Evolutionary conservation across 2,113 vertebrate species (phyloP), one percentile per base, ranked within the genome.

Genomic region (Zapornia atra): DNA sequence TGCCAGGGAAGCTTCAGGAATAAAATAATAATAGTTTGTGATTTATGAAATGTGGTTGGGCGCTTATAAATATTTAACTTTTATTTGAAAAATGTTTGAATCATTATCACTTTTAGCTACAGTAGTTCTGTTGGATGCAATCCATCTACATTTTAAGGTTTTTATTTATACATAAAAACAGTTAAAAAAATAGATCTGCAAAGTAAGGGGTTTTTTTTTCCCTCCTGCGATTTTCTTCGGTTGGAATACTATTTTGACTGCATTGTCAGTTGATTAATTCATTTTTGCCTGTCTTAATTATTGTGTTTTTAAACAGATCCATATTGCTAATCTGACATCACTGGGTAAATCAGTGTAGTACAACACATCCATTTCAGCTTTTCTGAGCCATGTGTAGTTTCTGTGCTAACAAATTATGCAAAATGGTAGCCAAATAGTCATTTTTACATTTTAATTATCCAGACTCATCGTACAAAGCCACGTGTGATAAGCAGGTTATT

Each of bases 41-140:
- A 98, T 98, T 98, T 98, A 98, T 98, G 98, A 98, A 98, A 98
- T 98, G 98, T 97, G 98, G 97, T 98, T 97, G 98, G 98, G 86
- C 97, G 96, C 98, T 98, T 98, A 98, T 98, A 98, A 98, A 98
- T 98, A 98, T 98, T 98, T 98, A 98, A 98, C 97, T 98, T 98
- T 98, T 98, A 98, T 98, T 98, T 98, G 98, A 98, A 98, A 98
- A 98, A 98, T 98, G 98, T 98, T 98, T 98, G 98, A 98, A 98
- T 98, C 98, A 98, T 98, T 98, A 98, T 98, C 98, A 98, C 98
- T 98, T 98, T 98, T 98, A 98, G 98, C 98, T 98, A 98, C 98
- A 98, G 98, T 98, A 98, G 97, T 98, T 98, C 97, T 97, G 97
- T 97, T 98, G 98, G 97, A 98, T 38, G 91, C 97, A 97, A 98